phyloP scores from a whole-genome alignment of 2,797 vertebrate species.

The Enteromius paludinosus region DNA sequence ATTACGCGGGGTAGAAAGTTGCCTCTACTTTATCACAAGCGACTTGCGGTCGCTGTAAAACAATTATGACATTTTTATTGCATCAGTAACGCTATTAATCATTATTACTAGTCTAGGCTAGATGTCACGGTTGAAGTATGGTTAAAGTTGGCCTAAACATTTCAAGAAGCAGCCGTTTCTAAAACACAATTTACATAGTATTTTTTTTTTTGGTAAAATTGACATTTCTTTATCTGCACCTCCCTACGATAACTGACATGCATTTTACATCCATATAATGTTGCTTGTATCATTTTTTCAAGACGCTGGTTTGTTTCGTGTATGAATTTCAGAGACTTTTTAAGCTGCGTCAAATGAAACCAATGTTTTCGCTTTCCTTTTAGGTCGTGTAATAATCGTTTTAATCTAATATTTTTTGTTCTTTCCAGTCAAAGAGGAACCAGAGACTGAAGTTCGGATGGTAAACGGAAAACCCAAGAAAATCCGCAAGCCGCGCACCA shows the following conservation, averaged over 20 bases:
- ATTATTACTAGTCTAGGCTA: conserved; percentile 5
- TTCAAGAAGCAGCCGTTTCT: not conserved
- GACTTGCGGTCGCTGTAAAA: conserved; percentile 35
- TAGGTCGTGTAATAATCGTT: not conserved
- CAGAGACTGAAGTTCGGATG: conserved; percentile 96
- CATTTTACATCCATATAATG: not conserved
- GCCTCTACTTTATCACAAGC: not conserved
- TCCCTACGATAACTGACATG: not conserved
- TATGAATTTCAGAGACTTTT: not conserved
- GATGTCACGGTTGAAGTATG: conserved; percentile 9
- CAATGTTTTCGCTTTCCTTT: not conserved
- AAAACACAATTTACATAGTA: not conserved
- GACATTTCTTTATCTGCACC: not conserved
- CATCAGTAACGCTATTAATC: conserved; percentile 34
- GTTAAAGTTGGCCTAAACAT: not conserved
- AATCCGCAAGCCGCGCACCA: conserved; percentile 96
- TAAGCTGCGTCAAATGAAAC: not conserved
- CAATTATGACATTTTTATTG: conserved; percentile 31
- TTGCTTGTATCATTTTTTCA: not conserved
- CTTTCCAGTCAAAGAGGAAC: conserved; percentile 91
- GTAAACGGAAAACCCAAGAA: conserved; percentile 99
- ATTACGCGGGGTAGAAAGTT: not conserved
- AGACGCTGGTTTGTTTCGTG: not conserved
- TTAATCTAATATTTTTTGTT: conserved; percentile 1
- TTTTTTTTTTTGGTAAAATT: not conserved